A percentile compares a stretch with the other conserved stretches of the same genome.
phyloP scores from a whole-genome alignment of 2,113 vertebrate genomes.

The Salvelinus sp. region DNA sequence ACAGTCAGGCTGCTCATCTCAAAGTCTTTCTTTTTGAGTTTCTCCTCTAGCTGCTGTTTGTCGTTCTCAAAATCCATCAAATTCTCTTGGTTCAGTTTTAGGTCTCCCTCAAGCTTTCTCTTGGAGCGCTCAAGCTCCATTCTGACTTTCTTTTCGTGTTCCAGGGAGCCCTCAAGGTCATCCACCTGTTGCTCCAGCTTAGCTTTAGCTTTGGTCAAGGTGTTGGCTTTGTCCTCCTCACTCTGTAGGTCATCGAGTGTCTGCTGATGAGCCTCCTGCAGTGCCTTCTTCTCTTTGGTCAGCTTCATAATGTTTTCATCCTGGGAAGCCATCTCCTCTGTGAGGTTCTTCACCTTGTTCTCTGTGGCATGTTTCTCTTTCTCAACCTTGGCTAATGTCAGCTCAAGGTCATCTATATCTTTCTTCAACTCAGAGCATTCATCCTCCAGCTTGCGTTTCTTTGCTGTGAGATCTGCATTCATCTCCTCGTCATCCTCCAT shows the following conservation, averaged over 20 bases:
- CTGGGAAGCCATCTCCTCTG: slow-evolving; percentile 91
- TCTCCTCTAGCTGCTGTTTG: slow-evolving; percentile 84
- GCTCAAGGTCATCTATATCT: slow-evolving; percentile 76
- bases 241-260: slow-evolving; percentile 91
- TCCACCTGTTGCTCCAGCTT: slow-evolving; percentile 95
- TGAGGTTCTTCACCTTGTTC: slow-evolving; percentile 89
- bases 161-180: slow-evolving; percentile 83
- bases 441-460: slow-evolving; percentile 90
- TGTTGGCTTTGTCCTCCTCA: slow-evolving; percentile 93
- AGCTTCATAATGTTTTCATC: slow-evolving; percentile 89
- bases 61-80: slow-evolving; percentile 87
- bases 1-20: slow-evolving; percentile 76
- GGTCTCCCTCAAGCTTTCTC: slow-evolving; percentile 84
- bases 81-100: slow-evolving; percentile 83
- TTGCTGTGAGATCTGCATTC: slow-evolving; percentile 88
- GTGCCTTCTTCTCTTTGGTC: slow-evolving; percentile 90
- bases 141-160: slow-evolving; percentile 85
- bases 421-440: slow-evolving; percentile 77
- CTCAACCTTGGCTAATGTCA: slow-evolving; percentile 74
- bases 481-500: slow-evolving; percentile 91
- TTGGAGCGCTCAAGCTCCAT: slow-evolving; percentile 86
- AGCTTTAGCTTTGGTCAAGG: slow-evolving; percentile 83
- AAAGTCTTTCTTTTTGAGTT: slow-evolving; percentile 87
- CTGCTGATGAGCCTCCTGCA: slow-evolving; percentile 94
- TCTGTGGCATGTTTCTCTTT: slow-evolving; percentile 77